A percentile compares a stretch with the other conserved stretches of the same genome.
These are phyloP conservation scores for Sylvicola fuscatus DNA, from an alignment of 2,888 invertebrate genomes.

Conservation along the genomic window DNA sequence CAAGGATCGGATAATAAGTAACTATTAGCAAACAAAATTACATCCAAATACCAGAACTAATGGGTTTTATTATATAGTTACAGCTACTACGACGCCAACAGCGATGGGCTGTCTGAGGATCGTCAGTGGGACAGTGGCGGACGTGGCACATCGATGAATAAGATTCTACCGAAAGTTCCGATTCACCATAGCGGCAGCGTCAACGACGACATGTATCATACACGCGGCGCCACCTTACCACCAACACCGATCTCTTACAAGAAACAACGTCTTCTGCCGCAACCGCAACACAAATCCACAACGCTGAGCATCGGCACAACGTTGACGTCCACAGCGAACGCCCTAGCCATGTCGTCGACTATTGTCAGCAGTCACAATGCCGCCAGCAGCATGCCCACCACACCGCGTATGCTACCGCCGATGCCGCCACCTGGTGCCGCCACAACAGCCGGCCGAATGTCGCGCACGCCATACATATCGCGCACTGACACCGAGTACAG, in stretches of 20 bases:
- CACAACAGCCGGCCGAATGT: slow-evolving; percentile 17
- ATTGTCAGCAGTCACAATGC: too few species aligned
- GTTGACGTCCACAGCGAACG: slow-evolving; percentile 3
- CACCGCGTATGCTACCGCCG: slow-evolving; percentile 10
- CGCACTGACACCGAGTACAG: slow-evolving; percentile 5
- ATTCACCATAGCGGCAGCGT: slow-evolving; percentile 14
- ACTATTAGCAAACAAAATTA: slow-evolving; percentile 23
- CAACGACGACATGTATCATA: slow-evolving; percentile 13
- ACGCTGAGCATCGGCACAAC: slow-evolving; percentile 1
- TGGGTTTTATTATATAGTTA: neutral
- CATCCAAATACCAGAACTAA: slow-evolving; percentile 6
- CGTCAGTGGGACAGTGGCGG: slow-evolving; percentile 57
- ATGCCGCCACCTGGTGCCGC: slow-evolving; percentile 12
- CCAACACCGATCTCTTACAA: slow-evolving; percentile 9
- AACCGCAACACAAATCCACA: slow-evolving; percentile 3
- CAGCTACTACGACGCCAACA: slow-evolving; percentile 9
- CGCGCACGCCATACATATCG: slow-evolving; percentile 12
- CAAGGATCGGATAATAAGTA: neutral
- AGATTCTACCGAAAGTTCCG: slow-evolving; percentile 16
- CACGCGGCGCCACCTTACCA: slow-evolving; percentile 5
- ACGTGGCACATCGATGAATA: slow-evolving; percentile 13
- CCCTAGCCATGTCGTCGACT: slow-evolving; percentile 15
- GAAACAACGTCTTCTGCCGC: slow-evolving; percentile 5
- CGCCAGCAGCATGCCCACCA: slow-evolving; percentile 13
- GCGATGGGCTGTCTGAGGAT: slow-evolving; percentile 38